These are phyloP conservation scores for Sus cebifrons DNA, from an alignment of 2,797 vertebrate species.

Conservation along the genomic window DNA sequence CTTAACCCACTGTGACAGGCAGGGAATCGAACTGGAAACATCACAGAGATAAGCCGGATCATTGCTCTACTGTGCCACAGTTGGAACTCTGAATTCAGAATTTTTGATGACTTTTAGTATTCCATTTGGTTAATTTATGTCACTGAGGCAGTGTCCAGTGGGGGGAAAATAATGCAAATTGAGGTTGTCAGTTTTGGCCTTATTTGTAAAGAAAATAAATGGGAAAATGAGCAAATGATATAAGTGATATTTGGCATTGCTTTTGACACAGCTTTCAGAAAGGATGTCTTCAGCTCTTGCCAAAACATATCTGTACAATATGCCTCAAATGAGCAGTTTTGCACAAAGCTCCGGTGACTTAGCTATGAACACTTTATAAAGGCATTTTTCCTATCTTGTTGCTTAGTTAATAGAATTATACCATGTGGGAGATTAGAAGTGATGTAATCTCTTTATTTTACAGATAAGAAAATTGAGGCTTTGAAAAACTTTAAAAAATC, in stretches of 20 bases:
- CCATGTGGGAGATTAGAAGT: background rate
- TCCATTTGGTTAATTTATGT: constrained; percentile 13
- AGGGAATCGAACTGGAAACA: too few species aligned
- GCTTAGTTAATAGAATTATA: background rate
- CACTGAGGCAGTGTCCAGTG: background rate
- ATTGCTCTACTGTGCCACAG: too few species aligned
- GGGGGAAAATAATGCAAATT: background rate
- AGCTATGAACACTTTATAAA: background rate
- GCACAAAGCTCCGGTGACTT: background rate
- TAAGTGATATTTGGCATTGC: background rate
- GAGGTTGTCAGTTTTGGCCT: background rate
- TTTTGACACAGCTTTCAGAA: background rate
- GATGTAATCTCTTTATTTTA: background rate
- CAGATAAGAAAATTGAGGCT: background rate
- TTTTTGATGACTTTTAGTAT: background rate
- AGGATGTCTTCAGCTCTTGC: background rate
- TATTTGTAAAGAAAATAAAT: constrained; percentile 35
- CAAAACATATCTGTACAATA: background rate
- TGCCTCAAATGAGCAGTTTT: background rate
- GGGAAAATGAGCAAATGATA: background rate
- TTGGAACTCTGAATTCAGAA: background rate
- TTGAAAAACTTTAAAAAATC: background rate
- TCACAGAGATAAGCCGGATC: too few species aligned
- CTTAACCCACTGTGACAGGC: too few species aligned
- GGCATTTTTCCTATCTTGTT: background rate